These are phyloP conservation scores for Chiridota heheva DNA, from an alignment of 35 echinoderm and acorn worm species.

Conservation along the genomic window DNA sequence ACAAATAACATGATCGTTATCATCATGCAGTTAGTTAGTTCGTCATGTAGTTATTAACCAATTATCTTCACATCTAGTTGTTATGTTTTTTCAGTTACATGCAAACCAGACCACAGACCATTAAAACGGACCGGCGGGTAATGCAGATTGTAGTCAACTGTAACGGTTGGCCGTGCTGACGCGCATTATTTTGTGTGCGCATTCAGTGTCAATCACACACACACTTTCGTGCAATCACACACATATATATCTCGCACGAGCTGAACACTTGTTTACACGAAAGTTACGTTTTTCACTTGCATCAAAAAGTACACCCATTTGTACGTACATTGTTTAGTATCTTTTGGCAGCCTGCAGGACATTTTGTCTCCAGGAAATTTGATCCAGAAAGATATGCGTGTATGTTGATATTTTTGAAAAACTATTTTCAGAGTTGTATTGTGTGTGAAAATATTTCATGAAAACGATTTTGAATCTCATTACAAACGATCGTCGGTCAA, in stretches of 20 bases:
- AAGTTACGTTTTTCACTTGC: no score
- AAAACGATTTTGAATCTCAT: no score
- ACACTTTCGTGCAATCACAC: not conserved
- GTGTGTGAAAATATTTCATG: no score
- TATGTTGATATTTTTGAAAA: no score
- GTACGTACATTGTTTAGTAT: no score
- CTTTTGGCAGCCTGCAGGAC: no score
- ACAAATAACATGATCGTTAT: not conserved
- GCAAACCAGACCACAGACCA: constrained; percentile 54
- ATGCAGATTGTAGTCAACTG: constrained; percentile 42
- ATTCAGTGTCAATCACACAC: constrained; percentile 3
- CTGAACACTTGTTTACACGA: no score
- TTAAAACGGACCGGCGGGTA: constrained; percentile 61
- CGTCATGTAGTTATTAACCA: not conserved
- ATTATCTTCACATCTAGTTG: not conserved
- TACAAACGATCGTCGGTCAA: no score
- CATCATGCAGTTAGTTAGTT: not conserved
- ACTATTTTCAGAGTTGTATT: no score
- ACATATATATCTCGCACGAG: constrained; percentile 14
- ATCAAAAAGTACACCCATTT: no score
- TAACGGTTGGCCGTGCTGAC: not conserved
- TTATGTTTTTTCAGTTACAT: constrained; percentile 59
- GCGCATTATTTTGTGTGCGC: not conserved
- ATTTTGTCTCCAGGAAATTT: no score
- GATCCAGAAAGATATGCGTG: no score